Conservation (phyloP, 2,113 vertebrate species). For the Synchiropus splendidus region DNA sequence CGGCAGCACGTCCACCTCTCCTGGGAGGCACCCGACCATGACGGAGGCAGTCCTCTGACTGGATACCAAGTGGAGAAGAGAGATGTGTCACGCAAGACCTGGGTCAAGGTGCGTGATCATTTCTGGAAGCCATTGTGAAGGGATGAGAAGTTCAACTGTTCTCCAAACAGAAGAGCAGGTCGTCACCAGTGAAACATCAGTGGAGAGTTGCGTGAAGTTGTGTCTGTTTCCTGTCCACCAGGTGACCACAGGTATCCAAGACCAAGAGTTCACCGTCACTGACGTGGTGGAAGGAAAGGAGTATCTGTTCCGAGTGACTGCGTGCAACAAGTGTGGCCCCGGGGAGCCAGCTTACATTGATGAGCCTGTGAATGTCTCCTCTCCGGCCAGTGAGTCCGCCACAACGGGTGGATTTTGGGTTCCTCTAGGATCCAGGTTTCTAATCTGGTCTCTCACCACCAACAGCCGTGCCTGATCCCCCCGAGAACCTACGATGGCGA, state of each 20-base stretch:
- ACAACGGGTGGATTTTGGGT: no score
- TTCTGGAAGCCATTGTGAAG: background rate
- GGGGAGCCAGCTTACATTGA: conserved; percentile 93
- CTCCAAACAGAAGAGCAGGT: no score
- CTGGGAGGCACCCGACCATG: conserved; percentile 92
- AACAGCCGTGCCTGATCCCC: conserved; percentile 89
- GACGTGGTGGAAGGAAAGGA: conserved; percentile 94
- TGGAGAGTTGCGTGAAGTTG: no score
- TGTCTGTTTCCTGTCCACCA: conserved; percentile 33
- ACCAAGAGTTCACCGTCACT: conserved; percentile 88
- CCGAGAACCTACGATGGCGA: conserved; percentile 95
- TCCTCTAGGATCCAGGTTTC: no score
- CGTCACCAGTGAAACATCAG: no score
- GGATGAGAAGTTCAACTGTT: no score
- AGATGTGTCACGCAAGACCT: conserved; percentile 87
- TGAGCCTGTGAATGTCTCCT: conserved; percentile 90
- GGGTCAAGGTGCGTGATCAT: conserved; percentile 77
- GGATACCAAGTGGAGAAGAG: conserved; percentile 92
- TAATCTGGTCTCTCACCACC: background rate
- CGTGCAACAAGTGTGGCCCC: conserved; percentile 92
- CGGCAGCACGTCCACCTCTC: conserved; percentile 80
- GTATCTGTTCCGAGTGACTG: conserved; percentile 88
- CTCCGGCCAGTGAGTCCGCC: conserved; percentile 82
- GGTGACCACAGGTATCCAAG: conserved; percentile 78
- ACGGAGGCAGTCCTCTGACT: conserved; percentile 90